Evolutionary conservation across 1,140 invertebrate genomes (phyloP).

Genomic region (Drosophila funebris): DNA sequence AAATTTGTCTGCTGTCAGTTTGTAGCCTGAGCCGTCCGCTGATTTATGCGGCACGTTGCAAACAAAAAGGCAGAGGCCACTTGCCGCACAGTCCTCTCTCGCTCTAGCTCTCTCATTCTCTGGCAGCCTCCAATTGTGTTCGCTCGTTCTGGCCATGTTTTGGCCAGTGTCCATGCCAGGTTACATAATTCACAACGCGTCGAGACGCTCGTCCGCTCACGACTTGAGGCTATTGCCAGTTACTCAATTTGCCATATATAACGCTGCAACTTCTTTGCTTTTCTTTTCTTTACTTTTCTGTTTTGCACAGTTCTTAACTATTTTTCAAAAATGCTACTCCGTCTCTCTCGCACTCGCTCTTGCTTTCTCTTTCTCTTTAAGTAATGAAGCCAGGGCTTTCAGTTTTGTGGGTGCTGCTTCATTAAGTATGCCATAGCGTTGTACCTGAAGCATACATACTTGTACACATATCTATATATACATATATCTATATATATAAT

Average conservation of each 20-base stretch:
- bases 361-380: conserved; percentile 29
- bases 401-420: conserved; percentile 78
- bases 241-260: conserved; percentile 80
- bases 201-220: conserved; percentile 40
- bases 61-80: conserved; percentile 34
- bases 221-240: conserved; percentile 73
- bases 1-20: conserved; percentile 80
- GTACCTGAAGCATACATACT: conserved; percentile 33
- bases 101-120: conserved; percentile 7
- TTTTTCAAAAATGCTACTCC: conserved; percentile 59
- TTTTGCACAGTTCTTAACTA: conserved; percentile 64
- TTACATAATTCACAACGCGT: conserved; percentile 72
- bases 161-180: conserved; percentile 53
- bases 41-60: conserved; percentile 72
- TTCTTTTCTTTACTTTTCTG: not conserved
- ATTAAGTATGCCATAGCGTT: conserved; percentile 69
- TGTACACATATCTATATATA: not conserved
- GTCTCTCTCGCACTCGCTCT: conserved; percentile 7
- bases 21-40: conserved; percentile 63
- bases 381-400: conserved; percentile 75
- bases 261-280: conserved; percentile 38
- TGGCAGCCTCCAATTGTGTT: conserved; percentile 56
- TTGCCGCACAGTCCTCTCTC: not conserved
- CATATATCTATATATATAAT: not conserved
- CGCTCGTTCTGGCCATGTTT: conserved; percentile 28